Evolutionary conservation across 2,797 vertebrate species (phyloP), one percentile per base, ranked within the genome.

Genomic region (Lagothrix lagotricha): DNA sequence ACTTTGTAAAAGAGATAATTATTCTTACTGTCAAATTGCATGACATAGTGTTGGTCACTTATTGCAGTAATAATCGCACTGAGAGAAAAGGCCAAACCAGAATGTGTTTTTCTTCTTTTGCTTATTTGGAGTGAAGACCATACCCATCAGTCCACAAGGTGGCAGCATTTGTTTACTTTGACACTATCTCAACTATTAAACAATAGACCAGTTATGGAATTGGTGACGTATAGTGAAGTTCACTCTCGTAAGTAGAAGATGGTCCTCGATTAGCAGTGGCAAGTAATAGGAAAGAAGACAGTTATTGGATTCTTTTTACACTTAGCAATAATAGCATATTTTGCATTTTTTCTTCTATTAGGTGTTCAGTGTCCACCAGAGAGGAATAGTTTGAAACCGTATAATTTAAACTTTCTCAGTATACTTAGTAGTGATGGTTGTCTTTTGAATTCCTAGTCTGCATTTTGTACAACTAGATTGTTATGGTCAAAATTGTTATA

Each of bases 121-220:
- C 44, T 90, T 88, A 7, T 50, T 64, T 88, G 28, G 7, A 5
- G 10, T 58, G 84, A 73, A 41, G 73, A 39, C 8, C 15, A 39
- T 28, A 80, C 30, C 20, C 54, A 0, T 28, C 22, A 82, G 30
- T 84, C 98, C 97, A 96, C 98, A 97, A 11, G 98, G 85, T 97
- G 98, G 98, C 98, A 98, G 97, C 93, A 90, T 90, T 54, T 39
- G 9, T 96, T 97, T 97, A 80, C 7, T 4, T 93, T 81, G 83
- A 52, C 1, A 39, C 0, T 70, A 22, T 28, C 28, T 94, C 48
- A 28, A 14, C 30, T 50, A 0, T 26, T 22, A 81, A n/a, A 26
- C 28, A 57, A 4, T 33, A 44, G 28, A 73, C 1, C 0, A 13
- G 44, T 0, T 33, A 2, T 81, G n/a, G 48, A 39, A 75, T 67